A percentile compares a stretch with the other conserved stretches of the same genome.
Conservation (phyloP, 2,797 vertebrate species). For the Crenichthys baileyi region DNA sequence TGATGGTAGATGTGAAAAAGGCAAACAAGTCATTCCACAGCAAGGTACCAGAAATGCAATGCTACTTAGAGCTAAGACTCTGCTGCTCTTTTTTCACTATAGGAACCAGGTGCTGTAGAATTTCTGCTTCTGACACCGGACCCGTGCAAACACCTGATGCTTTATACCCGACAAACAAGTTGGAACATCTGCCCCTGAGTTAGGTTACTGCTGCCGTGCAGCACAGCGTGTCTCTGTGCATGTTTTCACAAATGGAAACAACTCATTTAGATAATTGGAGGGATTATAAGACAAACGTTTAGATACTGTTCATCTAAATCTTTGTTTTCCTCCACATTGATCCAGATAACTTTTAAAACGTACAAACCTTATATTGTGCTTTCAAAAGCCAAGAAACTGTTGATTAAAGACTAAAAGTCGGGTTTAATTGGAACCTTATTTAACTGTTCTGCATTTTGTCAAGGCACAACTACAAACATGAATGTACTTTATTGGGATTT, state of each 20-base stretch:
- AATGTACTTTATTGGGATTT: too few species aligned
- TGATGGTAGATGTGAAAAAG: conserved; percentile 14
- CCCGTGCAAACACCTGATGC: neutral
- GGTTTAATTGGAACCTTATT: too few species aligned
- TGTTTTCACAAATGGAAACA: neutral
- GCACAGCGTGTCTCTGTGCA: conserved; percentile 22
- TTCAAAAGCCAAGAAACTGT: too few species aligned
- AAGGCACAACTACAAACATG: too few species aligned
- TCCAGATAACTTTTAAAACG: too few species aligned
- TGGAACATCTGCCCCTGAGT: conserved; percentile 20
- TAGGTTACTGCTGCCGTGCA: conserved; percentile 35
- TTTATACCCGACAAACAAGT: neutral
- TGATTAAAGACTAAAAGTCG: too few species aligned
- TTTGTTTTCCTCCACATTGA: too few species aligned
- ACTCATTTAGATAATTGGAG: neutral
- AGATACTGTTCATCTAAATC: too few species aligned
- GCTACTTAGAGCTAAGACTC: neutral
- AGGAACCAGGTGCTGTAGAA: neutral
- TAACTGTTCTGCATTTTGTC: too few species aligned
- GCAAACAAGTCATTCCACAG: conserved; percentile 60
- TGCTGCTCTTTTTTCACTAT: neutral
- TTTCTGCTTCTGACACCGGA: neutral
- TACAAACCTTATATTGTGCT: too few species aligned
- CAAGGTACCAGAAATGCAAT: conserved; percentile 33
- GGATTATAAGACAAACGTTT: neutral